phyloP scores from a whole-genome alignment of 2,113 vertebrate species.

The Otis tarda region DNA sequence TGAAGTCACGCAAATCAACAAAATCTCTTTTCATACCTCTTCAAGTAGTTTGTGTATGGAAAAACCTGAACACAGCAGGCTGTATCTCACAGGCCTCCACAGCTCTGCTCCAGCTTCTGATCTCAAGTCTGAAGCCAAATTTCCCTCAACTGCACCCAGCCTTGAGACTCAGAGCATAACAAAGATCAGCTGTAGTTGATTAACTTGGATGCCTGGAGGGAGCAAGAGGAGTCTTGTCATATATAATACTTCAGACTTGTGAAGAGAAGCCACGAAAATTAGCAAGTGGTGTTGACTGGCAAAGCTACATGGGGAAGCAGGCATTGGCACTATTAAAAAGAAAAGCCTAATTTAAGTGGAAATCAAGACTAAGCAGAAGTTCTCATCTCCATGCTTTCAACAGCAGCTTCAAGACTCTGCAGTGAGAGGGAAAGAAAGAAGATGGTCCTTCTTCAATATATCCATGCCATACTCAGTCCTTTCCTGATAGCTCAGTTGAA shows the following conservation, averaged over 20 bases:
- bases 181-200: not conserved
- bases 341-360: conserved; percentile 24
- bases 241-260: conserved; percentile 24
- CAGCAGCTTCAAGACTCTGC: not conserved
- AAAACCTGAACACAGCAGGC: not conserved
- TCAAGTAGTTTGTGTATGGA: not conserved
- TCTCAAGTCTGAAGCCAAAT: not conserved
- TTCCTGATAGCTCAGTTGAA: not conserved
- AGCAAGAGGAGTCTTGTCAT: conserved; percentile 7
- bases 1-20: not conserved
- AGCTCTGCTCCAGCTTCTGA: not conserved
- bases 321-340: not conserved
- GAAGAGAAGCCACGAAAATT: not conserved
- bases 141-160: conserved; percentile 5
- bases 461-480: not conserved
- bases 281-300: not conserved
- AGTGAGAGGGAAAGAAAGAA: not conserved
- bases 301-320: conserved; percentile 28
- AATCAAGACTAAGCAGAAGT: not conserved
- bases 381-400: not conserved
- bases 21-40: not conserved
- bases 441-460: not conserved
- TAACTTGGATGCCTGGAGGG: conserved; percentile 11
- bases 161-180: not conserved
- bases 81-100: not conserved